Percentiles rank a stretch among this genome's conserved stretches.
phyloP scores from a whole-genome alignment of 1,140 invertebrate genomes.

The Brachionus sp. region DNA sequence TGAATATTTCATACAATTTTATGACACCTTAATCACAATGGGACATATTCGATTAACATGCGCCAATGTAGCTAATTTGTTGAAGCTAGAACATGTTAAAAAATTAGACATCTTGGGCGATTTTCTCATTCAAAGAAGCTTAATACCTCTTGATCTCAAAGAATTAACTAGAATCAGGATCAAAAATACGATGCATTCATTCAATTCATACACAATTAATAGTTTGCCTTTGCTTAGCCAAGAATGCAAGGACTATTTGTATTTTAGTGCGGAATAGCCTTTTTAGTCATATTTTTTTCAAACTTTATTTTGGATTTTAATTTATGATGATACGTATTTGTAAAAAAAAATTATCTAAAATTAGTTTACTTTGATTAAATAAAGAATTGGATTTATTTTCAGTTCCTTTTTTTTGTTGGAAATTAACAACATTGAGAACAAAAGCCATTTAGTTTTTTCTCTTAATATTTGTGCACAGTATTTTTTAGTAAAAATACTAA shows the following conservation, averaged over 20 bases:
- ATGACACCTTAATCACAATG: conserved; percentile 40
- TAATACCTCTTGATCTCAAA: conserved; percentile 33
- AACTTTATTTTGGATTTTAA: background rate
- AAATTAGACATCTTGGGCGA: conserved; percentile 42
- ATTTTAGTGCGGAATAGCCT: conserved; percentile 7
- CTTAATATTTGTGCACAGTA: no score
- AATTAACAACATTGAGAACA: no score
- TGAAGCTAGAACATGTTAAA: conserved; percentile 39
- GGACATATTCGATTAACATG: background rate
- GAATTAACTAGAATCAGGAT: background rate
- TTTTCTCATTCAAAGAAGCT: conserved; percentile 28
- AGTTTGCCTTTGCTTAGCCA: background rate
- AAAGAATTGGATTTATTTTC: background rate
- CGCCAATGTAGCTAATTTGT: background rate
- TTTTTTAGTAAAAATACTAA: no score
- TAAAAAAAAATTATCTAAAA: background rate
- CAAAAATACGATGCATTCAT: conserved; percentile 17
- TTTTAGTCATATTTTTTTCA: background rate
- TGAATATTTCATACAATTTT: conserved; percentile 43
- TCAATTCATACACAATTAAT: background rate
- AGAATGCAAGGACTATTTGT: conserved; percentile 39
- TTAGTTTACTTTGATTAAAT: background rate
- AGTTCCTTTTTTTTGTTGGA: background rate
- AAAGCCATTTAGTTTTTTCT: no score
- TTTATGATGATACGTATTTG: background rate